Conservation (phyloP, 1,140 invertebrate species). For the Diuraphis noxia region DNA sequence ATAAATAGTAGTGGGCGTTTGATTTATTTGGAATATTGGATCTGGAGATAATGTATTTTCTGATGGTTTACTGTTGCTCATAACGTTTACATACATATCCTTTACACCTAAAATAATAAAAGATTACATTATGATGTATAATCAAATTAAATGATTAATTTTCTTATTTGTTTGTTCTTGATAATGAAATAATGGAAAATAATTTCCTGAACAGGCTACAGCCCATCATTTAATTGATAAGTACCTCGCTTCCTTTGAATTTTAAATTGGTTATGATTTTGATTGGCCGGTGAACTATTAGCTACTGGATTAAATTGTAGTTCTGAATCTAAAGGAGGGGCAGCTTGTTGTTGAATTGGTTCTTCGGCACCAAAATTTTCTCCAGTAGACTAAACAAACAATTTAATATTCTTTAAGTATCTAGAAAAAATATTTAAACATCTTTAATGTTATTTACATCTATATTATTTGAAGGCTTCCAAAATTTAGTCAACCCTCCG, state of each 20-base stretch:
- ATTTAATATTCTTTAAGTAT: background rate
- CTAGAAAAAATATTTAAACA: background rate
- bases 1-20: background rate
- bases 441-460: slow-evolving; percentile 13
- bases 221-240: background rate
- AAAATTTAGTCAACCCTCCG: slow-evolving; percentile 43
- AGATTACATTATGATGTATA: background rate
- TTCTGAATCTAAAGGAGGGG: slow-evolving; percentile 43
- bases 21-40: slow-evolving; percentile 36
- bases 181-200: background rate
- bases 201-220: background rate
- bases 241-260: slow-evolving; percentile 46
- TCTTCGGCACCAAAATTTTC: slow-evolving; percentile 23
- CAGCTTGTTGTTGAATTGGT: slow-evolving; percentile 31
- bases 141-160: background rate
- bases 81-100: slow-evolving; percentile 50
- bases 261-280: slow-evolving; percentile 51
- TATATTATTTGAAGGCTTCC: slow-evolving; percentile 42
- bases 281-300: slow-evolving; percentile 44
- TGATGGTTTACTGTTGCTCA: slow-evolving; percentile 34
- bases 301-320: slow-evolving; percentile 45
- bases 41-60: slow-evolving; percentile 47
- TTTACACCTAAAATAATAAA: slow-evolving; percentile 9
- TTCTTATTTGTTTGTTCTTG: background rate
- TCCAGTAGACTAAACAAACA: background rate